Base-by-base conservation (phyloP, 2,797 vertebrate genomes). In the Rhynchotus rufescens region DNA sequence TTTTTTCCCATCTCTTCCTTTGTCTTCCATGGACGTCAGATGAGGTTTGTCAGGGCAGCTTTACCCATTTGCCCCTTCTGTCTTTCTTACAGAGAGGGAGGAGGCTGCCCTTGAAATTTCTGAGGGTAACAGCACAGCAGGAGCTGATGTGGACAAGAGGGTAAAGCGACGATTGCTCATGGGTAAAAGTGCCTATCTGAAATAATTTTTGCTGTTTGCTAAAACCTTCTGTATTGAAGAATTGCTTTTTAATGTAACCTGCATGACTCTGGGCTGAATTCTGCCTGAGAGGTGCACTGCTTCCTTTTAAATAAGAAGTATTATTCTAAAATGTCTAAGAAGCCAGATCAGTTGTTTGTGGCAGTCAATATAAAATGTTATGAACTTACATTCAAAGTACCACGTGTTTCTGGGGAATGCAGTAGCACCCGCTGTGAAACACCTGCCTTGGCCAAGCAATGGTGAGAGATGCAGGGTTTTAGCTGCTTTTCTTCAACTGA, bases 141-240 rank as follows among this genome's bases (percentile, higher is more conserved):
- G 98, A 76, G 96, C 97, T 1, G 99, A 99, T 83, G 98, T 98
- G 89, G 99, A 99, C 97, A 99, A 99, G 94, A 98, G 99, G 23
- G 99, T 99, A 95, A 99, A 99, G 80, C 98, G 99, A 56, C 97
- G 99, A 51, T 98, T 99, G 89, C 98, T 99, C 44, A 99, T 99
- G 99, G 99, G 99, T 99, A 99, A 98, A 94, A 19, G 5, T 49
- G 54, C 69, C 84, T 60, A 34, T 67, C 28, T 49, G 69, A 59
- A 82, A 65, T 80, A 71, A 65, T 51, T 88, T 88, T 67, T 84
- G 25, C 26, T 74, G 17, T 40, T 66, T 59, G 15, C 10, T 60
- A 71, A 89, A 94, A 60, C 13, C 16, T 56, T 87, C 74, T 77
- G 32, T 65, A n/a, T 32, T 4, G 12, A 86, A 75, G 6, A 68